Percentiles rank a stretch among this genome's conserved stretches.
phyloP scores from a whole-genome alignment of 2,888 invertebrate genomes.

The Tipula helvola region DNA sequence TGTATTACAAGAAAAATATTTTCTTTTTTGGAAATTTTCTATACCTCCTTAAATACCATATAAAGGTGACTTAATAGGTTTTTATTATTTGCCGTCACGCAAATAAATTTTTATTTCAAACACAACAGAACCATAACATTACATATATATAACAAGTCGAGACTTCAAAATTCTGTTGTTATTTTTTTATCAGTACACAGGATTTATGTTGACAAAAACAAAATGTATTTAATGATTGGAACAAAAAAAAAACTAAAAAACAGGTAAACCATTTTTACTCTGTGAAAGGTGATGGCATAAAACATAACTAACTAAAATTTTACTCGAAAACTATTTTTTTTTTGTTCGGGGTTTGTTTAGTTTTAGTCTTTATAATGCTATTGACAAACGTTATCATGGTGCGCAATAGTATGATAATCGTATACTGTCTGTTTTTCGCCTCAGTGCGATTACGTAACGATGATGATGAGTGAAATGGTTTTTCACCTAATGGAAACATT shows the following conservation, averaged over 20 bases:
- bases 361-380: too few relatives aligned
- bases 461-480: neutral
- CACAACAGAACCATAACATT: neutral
- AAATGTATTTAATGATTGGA: too few relatives aligned
- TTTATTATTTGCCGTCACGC: neutral
- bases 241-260: too few relatives aligned
- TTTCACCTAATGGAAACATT: neutral
- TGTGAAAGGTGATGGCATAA: too few relatives aligned
- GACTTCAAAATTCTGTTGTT: neutral
- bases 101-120: neutral
- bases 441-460: neutral
- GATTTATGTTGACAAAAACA: too few relatives aligned
- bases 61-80: neutral
- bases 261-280: too few relatives aligned
- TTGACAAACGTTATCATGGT: too few relatives aligned
- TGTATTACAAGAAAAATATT: neutral
- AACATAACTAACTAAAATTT: too few relatives aligned
- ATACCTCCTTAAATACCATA: neutral
- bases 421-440: neutral
- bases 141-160: neutral
- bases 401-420: too few relatives aligned
- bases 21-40: neutral
- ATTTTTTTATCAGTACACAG: too few relatives aligned
- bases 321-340: too few relatives aligned
- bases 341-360: too few relatives aligned